phyloP scores from a whole-genome alignment of 2,797 vertebrate species.

The Eptatretus atami region DNA sequence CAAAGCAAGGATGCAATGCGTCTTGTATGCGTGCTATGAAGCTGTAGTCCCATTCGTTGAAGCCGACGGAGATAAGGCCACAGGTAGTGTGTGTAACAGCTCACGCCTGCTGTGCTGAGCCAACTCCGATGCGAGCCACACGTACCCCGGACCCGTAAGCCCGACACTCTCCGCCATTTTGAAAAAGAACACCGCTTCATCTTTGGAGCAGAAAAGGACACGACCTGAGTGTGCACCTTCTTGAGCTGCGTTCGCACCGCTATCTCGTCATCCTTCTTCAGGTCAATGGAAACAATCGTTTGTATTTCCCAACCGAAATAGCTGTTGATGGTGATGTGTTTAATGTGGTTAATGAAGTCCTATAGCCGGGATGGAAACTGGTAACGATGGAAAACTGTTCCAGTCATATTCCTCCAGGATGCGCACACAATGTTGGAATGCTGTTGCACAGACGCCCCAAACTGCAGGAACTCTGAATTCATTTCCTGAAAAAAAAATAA shows the following conservation, averaged over 20 bases:
- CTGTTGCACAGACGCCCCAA: conserved; percentile 1
- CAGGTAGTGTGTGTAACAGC: not conserved
- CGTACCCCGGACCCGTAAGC: not conserved
- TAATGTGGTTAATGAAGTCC: conserved; percentile 55
- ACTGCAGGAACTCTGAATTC: conserved; percentile 1
- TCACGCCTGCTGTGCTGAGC: not conserved
- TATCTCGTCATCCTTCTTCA: conserved; percentile 27
- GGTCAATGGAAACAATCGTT: conserved; percentile 51
- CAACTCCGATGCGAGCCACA: not conserved
- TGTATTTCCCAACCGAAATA: conserved; percentile 86
- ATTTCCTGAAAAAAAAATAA: conserved; percentile 4
- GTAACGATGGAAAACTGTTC: conserved; percentile 58
- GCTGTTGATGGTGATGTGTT: conserved; percentile 61
- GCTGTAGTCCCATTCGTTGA: conserved; percentile 3
- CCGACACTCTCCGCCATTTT: not conserved
- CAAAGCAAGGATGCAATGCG: not conserved
- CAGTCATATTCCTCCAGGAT: conserved; percentile 77
- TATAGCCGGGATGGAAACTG: conserved; percentile 60
- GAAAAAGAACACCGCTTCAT: not conserved
- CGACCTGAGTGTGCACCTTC: conserved; percentile 4
- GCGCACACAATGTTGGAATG: conserved; percentile 2
- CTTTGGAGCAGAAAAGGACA: conserved; percentile 1
- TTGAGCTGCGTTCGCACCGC: not conserved
- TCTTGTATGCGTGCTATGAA: not conserved
- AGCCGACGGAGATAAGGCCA: not conserved